Evolutionary conservation across 2,113 vertebrate genomes (phyloP), one percentile per base, ranked within the genome.

Genomic region (Psephotus haematonotus): DNA sequence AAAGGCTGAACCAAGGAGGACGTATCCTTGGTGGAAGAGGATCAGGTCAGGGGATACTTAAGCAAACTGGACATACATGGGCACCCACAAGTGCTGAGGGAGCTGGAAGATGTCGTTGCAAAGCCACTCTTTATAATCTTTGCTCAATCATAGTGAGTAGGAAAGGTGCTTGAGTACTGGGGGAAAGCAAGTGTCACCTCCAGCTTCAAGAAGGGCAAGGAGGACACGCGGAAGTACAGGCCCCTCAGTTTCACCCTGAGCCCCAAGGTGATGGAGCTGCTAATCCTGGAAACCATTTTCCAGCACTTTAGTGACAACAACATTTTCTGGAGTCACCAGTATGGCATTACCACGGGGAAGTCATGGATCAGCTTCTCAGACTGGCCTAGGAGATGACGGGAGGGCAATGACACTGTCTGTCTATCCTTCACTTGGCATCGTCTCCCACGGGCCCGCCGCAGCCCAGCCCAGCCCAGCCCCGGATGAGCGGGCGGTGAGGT

Each of bases 401-500:
- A 50, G 3, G 29, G 18, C 28, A 35, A 53, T 0, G 10, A 3
- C 29, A 33, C 1, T 7, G 33, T 16, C 10, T 18, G 5, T 3
- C 16, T 4, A 37, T 13, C 33, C 3, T 65, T 44, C 49, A 59
- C 27, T 14, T 5, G 18, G 65, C 35, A 65, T 6, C 2, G 33
- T 19, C 31, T 72, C 50, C 59, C 9, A 4, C 6, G 27, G 17
- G 25, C 31, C 9, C 11, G 28, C n/a, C 39, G 4, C 19, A 57
- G 31, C 31, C 13, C n/a, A n/a, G 37, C 37, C 37, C 37, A 39
- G 39, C 39, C 39, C 39, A 10, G 33, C 55, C 55, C 9, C 7
- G 20, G 28, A 7, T 2, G 7, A n/a, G 44, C 68, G 5, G 47
- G 1, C 69, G 1, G 33, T 2, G 28, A 46, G 50, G 27, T 0